Conservation (phyloP, 2,113 vertebrate genomes). For the Channa maculata region DNA sequence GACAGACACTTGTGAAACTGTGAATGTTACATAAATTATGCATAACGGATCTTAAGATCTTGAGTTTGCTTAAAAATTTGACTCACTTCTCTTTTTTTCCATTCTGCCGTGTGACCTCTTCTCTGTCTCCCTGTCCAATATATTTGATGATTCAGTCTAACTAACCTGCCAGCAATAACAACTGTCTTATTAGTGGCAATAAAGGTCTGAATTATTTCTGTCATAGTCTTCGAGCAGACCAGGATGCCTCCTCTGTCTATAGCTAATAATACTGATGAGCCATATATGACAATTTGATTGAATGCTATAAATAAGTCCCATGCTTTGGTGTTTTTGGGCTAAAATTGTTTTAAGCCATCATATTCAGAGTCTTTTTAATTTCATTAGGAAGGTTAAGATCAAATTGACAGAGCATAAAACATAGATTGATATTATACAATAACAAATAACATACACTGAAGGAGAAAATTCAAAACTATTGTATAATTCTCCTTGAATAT, state of each 20-base stretch:
- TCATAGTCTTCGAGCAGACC: slow-evolving; percentile 32
- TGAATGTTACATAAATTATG: too few species aligned
- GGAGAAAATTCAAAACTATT: too few species aligned
- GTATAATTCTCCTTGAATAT: too few species aligned
- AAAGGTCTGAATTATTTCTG: slow-evolving; percentile 70
- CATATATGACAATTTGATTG: slow-evolving; percentile 16
- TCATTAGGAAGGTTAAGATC: too few species aligned
- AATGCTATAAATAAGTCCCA: slow-evolving; percentile 19
- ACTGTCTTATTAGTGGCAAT: slow-evolving; percentile 48
- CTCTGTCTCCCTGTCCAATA: neutral
- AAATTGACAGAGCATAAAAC: too few species aligned
- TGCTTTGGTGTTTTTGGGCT: slow-evolving; percentile 16
- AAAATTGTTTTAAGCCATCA: too few species aligned
- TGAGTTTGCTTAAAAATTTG: too few species aligned
- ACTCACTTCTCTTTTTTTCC: neutral
- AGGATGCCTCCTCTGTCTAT: slow-evolving; percentile 29
- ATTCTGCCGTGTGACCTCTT: neutral
- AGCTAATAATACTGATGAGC: slow-evolving; percentile 62
- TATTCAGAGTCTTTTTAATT: too few species aligned
- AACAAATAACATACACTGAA: too few species aligned
- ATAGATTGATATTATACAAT: too few species aligned
- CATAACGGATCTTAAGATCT: too few species aligned
- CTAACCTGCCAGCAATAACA: slow-evolving; percentile 26
- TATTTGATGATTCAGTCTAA: slow-evolving; percentile 8
- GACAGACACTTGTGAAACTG: too few species aligned